Base-by-base conservation (phyloP, 2,888 invertebrate species). In the Bimastos eiseni region DNA sequence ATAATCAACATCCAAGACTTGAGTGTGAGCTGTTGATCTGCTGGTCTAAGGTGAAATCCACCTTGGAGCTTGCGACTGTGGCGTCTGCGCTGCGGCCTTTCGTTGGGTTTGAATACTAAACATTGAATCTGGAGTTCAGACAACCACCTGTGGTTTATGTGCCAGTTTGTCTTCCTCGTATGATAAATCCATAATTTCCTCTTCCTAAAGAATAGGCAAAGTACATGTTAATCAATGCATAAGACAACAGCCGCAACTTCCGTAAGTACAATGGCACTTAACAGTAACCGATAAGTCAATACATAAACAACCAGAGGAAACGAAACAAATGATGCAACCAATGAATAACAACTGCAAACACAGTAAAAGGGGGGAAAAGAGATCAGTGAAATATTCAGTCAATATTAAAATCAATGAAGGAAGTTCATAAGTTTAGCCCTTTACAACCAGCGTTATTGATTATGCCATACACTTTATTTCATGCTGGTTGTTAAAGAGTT, bases 81-180 rank as follows among this genome's bases (percentile, higher is more conserved):
- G n/a, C n/a, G 8, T 30, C 30, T 70, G 6, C n/a, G n/a, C 70
- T 4, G 30, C 13, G 8, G 70, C 30, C n/a, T 8, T 70, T 70
- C 8, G 70, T 70, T 70, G 30, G 70, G 70, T 70, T 70, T 70
- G 70, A 70, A n/a, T n/a, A 70, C 70, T 70, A n/a, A n/a, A 13
- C 70, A n/a, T 70, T n/a, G 11, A 70, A n/a, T 70, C 30, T 70
- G 70, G 70, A 70, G 0, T n/a, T 94, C 92, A 95, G 89, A 95
- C 94, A 91, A 94, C 94, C 34, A 94, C 94, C 91, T 95, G 95
- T 41, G 94, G 94, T 90, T 94, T 94, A 55, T 93, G 93, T 41
- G 94, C 95, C 90, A 95, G 92, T 84, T 93, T 94, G 5, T 94
- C 95, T 92, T 95, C 95, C 90, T 93, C 93, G 89, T 94, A 93